These are phyloP conservation scores for Mellilla xanthometata DNA, from an alignment of 2,888 invertebrate species.

Conservation along the genomic window DNA sequence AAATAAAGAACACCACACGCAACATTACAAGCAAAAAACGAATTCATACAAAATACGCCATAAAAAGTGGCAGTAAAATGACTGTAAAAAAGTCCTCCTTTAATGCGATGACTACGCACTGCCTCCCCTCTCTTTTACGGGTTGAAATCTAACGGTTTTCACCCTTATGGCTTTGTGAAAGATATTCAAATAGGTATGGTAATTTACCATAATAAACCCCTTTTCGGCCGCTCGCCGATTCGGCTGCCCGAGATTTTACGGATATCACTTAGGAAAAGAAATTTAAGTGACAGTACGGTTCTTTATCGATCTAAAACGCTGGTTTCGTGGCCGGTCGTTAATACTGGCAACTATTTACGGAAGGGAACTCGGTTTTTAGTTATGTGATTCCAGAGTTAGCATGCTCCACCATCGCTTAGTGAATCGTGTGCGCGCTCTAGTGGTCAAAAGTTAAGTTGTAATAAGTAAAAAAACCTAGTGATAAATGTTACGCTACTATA, in stretches of 20 bases:
- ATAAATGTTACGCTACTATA: too few relatives aligned
- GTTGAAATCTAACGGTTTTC: constrained; percentile 17
- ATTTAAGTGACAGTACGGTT: background rate
- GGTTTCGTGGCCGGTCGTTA: too few relatives aligned
- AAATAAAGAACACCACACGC: constrained; percentile 17
- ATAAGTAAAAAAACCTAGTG: too few relatives aligned
- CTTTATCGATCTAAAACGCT: too few relatives aligned
- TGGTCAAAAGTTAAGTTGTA: too few relatives aligned
- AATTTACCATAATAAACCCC: constrained; percentile 22
- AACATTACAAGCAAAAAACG: constrained; percentile 20
- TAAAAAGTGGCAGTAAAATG: constrained; percentile 27
- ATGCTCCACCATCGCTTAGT: too few relatives aligned
- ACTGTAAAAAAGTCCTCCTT: constrained; percentile 25
- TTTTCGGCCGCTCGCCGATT: constrained; percentile 12
- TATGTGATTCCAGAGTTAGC: too few relatives aligned
- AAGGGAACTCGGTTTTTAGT: too few relatives aligned
- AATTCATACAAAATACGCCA: constrained; percentile 20
- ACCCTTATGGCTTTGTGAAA: constrained; percentile 15
- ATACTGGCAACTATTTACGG: too few relatives aligned
- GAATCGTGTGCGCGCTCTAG: too few relatives aligned
- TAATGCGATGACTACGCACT: constrained; percentile 26
- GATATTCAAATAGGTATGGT: constrained; percentile 20
- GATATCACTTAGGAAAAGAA: constrained; percentile 19
- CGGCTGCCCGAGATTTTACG: constrained; percentile 8
- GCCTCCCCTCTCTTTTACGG: constrained; percentile 10